Evolutionary conservation across 2,797 vertebrate species (phyloP).

Genomic region (Neolamprologus multifasciatus): DNA sequence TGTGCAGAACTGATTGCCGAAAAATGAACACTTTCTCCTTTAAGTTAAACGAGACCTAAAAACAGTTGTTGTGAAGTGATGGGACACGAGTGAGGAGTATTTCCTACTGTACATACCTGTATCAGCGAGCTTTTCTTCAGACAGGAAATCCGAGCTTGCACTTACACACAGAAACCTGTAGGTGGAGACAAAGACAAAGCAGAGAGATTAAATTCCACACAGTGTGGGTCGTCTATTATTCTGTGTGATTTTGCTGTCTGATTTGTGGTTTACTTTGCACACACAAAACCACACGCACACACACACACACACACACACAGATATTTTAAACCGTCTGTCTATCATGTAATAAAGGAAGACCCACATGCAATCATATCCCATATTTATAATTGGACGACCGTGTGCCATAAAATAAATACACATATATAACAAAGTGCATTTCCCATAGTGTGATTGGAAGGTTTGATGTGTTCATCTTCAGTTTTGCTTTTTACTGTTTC

Average conservation of each 20-base stretch:
- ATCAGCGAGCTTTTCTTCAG: not conserved
- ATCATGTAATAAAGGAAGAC: not conserved
- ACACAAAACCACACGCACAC: not conserved
- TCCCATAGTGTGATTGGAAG: not conserved
- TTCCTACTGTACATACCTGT: not conserved
- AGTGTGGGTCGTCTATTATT: too few species aligned
- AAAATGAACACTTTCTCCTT: not conserved
- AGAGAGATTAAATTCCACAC: not conserved
- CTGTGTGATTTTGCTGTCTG: not conserved
- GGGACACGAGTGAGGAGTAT: not conserved
- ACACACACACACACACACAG: not conserved
- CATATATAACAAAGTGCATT: not conserved
- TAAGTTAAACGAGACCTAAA: not conserved
- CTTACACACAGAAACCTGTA: not conserved
- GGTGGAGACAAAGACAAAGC: constrained; percentile 29
- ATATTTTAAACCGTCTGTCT: not conserved
- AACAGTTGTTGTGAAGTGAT: not conserved
- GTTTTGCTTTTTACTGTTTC: not conserved
- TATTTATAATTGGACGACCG: not conserved
- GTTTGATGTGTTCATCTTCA: not conserved
- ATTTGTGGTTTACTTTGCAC: not conserved
- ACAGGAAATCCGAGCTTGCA: not conserved
- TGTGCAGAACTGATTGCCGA: not conserved
- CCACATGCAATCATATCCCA: not conserved
- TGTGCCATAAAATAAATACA: not conserved